Base-by-base conservation (phyloP, 1,140 invertebrate species). In the Aethina tumida region DNA sequence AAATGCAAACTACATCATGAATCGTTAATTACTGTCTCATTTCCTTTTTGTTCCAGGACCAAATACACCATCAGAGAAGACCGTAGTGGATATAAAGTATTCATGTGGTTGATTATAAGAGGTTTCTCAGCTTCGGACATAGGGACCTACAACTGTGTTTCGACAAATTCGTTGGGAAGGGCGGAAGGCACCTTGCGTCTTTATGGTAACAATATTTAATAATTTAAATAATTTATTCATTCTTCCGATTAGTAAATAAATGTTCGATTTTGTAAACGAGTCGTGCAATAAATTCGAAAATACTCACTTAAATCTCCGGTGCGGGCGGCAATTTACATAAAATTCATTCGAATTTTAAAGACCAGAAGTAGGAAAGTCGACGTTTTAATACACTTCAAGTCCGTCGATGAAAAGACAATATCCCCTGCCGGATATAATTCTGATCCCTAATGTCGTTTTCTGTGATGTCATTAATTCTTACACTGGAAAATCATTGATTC, bases 111-210 rank as follows among this genome's bases (percentile, higher is more conserved):
- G 37, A 70, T 79, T 27, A 89, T 95, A 50, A 71, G 77, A 49
- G 73, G 76, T 53, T 87, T 93, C 60, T 73, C 76, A 3, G 64
- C 74, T 42, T 68, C 73, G 13, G 90, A 94, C 63, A 81, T 85
- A 49, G 88, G 89, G 12, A 82, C 82, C 33, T 95, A 93, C 69
- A 86, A 83, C 58, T 93, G 90, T 58, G 80, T 92, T 34, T 87
- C 87, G 35, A 89, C 85, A 40, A 94, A 93, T 63, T 85, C 83
- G 8, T 66, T 94, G 21, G 89, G 89, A 33, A 80, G 74, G 56
- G 85, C 87, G 21, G 84, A 88, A 60, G 84, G 84, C 32, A 84
- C 78, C 4, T 71, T 93, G 42, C 66, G 85, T 49, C 69, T 93
- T 25, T 91, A 91, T 65, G 84, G 88, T 92, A 65, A 80, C 77